These are phyloP conservation scores for Leptobrachium ailaonicum DNA, from an alignment of 2,113 vertebrate species.

Conservation along the genomic window DNA sequence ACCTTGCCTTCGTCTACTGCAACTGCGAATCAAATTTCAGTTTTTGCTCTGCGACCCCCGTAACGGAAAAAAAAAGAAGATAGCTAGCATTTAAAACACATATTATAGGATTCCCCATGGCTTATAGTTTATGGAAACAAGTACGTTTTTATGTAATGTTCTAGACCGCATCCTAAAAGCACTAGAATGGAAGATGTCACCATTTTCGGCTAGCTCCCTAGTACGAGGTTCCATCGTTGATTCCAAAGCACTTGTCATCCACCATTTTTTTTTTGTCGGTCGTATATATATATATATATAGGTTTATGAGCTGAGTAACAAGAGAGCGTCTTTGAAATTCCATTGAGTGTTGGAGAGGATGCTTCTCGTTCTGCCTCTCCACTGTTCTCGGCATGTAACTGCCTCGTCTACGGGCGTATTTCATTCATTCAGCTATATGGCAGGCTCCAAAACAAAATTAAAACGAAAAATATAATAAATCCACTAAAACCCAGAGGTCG, in stretches of 20 bases:
- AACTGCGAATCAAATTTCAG: slow-evolving; percentile 41
- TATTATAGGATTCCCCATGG: slow-evolving; percentile 29
- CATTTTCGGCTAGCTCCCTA: slow-evolving; percentile 9
- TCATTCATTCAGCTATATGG: slow-evolving; percentile 11
- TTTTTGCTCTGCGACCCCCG: slow-evolving; percentile 1
- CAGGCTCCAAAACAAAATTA: neutral
- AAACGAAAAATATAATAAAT: neutral
- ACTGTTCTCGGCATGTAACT: neutral
- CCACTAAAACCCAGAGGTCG: neutral
- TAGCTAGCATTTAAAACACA: slow-evolving; percentile 16
- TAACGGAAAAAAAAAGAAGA: slow-evolving; percentile 14
- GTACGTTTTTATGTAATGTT: neutral
- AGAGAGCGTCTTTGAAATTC: slow-evolving; percentile 1
- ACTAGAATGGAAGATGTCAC: slow-evolving; percentile 12
- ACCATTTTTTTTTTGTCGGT: neutral
- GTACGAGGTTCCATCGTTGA: neutral
- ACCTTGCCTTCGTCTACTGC: slow-evolving; percentile 22
- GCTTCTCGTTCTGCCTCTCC: slow-evolving; percentile 1
- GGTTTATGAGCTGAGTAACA: neutral
- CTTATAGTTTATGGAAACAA: slow-evolving; percentile 35
- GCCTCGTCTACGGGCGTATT: neutral
- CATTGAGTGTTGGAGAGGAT: neutral
- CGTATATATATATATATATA: neutral
- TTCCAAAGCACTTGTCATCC: slow-evolving; percentile 1
- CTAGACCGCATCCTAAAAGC: slow-evolving; percentile 12